phyloP scores from a whole-genome alignment of 2,113 vertebrate genomes.

The Brienomyrus longianalis region DNA sequence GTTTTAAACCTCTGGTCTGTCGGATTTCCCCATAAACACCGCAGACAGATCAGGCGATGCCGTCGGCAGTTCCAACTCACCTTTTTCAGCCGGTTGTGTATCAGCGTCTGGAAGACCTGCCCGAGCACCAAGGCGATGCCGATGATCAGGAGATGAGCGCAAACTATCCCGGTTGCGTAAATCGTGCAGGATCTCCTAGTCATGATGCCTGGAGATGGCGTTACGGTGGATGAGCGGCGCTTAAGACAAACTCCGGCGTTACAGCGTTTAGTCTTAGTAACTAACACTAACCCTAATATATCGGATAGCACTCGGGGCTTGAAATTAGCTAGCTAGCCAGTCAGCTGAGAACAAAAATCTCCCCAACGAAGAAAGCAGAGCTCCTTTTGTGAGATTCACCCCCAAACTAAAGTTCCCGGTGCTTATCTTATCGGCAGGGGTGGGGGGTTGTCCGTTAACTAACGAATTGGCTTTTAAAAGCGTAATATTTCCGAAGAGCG shows the following conservation, averaged over 20 bases:
- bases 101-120: slow-evolving; percentile 70
- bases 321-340: background rate
- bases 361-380: background rate
- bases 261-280: background rate
- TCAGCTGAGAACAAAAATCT: background rate
- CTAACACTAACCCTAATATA: background rate
- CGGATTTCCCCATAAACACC: background rate
- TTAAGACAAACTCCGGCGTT: background rate
- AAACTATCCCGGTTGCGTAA: slow-evolving; percentile 66
- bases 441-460: background rate
- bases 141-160: slow-evolving; percentile 63
- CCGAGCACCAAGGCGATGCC: slow-evolving; percentile 66
- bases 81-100: slow-evolving; percentile 63
- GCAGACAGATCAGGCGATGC: background rate
- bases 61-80: slow-evolving; percentile 37
- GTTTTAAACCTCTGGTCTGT: background rate
- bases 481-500: background rate
- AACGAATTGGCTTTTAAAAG: background rate
- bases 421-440: background rate
- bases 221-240: background rate
- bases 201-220: slow-evolving; percentile 41
- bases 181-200: slow-evolving; percentile 66
- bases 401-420: background rate
- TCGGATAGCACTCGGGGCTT: background rate
- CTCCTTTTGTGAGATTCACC: background rate